phyloP scores from a whole-genome alignment of 2,113 vertebrate genomes.

The Lophochroa leadbeateri region DNA sequence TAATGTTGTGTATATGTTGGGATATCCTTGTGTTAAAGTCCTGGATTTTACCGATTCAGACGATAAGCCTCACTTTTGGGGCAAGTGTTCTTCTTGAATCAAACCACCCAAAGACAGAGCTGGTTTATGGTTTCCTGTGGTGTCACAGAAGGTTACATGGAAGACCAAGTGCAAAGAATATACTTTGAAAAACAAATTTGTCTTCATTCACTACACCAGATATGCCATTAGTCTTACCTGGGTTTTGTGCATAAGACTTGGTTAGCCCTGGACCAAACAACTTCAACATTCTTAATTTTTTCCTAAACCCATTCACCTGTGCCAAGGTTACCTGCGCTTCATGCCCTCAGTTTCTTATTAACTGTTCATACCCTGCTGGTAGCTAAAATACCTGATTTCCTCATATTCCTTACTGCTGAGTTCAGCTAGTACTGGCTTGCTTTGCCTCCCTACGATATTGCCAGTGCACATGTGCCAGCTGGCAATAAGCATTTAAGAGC shows the following conservation, averaged over 20 bases:
- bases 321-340: neutral
- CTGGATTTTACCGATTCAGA: neutral
- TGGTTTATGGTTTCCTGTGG: neutral
- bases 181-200: neutral
- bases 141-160: neutral
- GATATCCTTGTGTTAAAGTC: neutral
- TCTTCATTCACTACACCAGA: neutral
- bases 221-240: neutral
- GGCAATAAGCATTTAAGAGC: neutral
- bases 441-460: neutral
- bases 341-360: neutral
- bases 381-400: neutral
- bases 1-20: neutral
- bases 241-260: neutral
- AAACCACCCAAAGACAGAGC: neutral
- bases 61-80: rapidly evolving
- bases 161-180: neutral
- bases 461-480: neutral
- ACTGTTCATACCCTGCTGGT: neutral
- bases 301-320: neutral
- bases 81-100: neutral
- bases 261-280: neutral
- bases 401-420: neutral
- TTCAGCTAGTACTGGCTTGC: neutral
- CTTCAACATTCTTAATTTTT: neutral